These are phyloP conservation scores for Fabriciana adippe DNA, from an alignment of 2,888 invertebrate species.

Conservation along the genomic window DNA sequence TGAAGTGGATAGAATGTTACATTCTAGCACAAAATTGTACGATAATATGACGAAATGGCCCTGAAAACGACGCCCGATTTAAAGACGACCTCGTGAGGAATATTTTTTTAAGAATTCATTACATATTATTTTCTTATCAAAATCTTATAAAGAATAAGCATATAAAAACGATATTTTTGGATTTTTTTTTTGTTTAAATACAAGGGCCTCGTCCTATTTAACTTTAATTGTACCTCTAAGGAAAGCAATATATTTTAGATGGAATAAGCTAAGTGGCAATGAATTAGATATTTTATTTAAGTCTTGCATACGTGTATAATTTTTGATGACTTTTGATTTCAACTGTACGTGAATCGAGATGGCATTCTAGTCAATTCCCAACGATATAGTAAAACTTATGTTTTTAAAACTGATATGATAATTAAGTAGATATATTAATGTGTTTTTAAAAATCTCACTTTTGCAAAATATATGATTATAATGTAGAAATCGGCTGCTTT, in stretches of 20 bases:
- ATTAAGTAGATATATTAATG: too few species aligned
- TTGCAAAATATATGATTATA: too few species aligned
- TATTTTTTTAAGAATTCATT: conserved; percentile 9
- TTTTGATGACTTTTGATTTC: background rate
- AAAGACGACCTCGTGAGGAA: conserved; percentile 8
- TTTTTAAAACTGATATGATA: too few species aligned
- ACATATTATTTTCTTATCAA: conserved; percentile 7
- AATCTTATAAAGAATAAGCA: conserved; percentile 1
- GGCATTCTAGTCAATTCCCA: too few species aligned
- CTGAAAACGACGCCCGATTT: conserved; percentile 7
- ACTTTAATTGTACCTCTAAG: too few species aligned
- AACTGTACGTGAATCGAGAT: too few species aligned
- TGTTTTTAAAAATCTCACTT: too few species aligned
- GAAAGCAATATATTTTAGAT: too few species aligned
- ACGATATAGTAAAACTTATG: too few species aligned
- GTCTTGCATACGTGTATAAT: background rate
- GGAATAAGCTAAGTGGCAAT: background rate
- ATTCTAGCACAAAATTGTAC: conserved; percentile 37
- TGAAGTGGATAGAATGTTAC: conserved; percentile 26
- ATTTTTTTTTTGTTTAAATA: background rate
- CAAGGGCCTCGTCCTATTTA: background rate
- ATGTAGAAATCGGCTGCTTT: too few species aligned
- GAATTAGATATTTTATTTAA: background rate
- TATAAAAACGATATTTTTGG: background rate
- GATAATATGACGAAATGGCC: conserved; percentile 26